Conservation (phyloP, 2,113 vertebrate species). For the Dissostichus mawsoni region DNA sequence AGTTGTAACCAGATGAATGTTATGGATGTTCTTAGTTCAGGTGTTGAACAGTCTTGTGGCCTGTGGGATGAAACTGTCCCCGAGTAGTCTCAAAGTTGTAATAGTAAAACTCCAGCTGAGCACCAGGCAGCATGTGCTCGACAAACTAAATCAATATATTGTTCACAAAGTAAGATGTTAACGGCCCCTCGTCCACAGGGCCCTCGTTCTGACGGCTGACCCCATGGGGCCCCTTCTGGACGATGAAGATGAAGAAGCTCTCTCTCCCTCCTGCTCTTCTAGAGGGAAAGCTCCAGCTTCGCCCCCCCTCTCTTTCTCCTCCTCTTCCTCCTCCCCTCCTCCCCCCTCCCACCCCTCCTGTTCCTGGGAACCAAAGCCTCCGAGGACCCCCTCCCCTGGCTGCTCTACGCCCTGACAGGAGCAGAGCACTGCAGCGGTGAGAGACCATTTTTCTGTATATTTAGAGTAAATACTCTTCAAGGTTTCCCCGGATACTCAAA, state of each 20-base stretch:
- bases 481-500: too few species aligned
- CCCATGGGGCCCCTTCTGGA: constrained; percentile 91
- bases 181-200: constrained; percentile 45
- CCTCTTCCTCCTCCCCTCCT: constrained; percentile 69
- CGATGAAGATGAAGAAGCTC: constrained; percentile 81
- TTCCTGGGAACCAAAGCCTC: constrained; percentile 68
- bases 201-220: constrained; percentile 97
- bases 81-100: too few species aligned
- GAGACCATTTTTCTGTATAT: neutral
- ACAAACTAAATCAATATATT: too few species aligned
- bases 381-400: constrained; percentile 69
- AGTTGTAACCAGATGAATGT: too few species aligned
- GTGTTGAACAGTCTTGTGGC: too few species aligned
- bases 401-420: constrained; percentile 77
- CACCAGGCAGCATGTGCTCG: too few species aligned
- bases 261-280: constrained; percentile 82
- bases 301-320: constrained; percentile 75
- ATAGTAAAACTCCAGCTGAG: too few species aligned
- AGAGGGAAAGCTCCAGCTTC: constrained; percentile 84
- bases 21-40: too few species aligned
- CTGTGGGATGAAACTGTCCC: too few species aligned
- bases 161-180: neutral
- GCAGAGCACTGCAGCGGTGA: constrained; percentile 86
- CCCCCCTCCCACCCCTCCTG: constrained; percentile 31
- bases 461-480: neutral